A percentile compares a stretch with the other conserved stretches of the same genome.
Evolutionary conservation across 2,113 vertebrate species (phyloP).

Genomic region (Phylloscopus trochiloides): DNA sequence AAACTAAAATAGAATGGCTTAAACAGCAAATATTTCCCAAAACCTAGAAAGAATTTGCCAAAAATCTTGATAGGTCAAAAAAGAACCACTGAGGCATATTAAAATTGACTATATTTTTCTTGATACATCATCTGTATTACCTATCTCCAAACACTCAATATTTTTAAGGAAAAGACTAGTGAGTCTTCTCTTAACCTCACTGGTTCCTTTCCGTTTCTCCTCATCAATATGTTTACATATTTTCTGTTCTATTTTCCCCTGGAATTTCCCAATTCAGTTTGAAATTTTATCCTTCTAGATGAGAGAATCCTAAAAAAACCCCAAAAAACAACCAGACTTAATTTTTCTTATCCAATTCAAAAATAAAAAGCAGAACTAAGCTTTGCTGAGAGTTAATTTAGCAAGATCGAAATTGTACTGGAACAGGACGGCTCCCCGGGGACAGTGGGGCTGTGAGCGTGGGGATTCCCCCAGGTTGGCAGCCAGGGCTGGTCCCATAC

Average conservation of each 20-base stretch:
- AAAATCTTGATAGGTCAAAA: neutral
- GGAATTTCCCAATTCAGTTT: neutral
- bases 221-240: neutral
- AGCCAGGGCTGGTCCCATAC: rapidly evolving
- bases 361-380: neutral
- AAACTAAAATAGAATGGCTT: neutral
- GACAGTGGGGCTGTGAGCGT: rapidly evolving
- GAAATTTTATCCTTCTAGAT: neutral
- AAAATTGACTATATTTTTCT: neutral
- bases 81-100: neutral
- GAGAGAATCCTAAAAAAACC: neutral
- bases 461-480: neutral
- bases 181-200: neutral
- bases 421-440: rapidly evolving
- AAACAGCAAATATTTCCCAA: neutral
- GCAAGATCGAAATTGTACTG: neutral
- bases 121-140: neutral
- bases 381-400: neutral
- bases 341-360: neutral
- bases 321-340: no score
- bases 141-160: rapidly evolving
- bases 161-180: neutral
- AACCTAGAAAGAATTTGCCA: neutral
- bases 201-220: neutral
- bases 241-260: neutral